Evolutionary conservation across 2,113 vertebrate species (phyloP).

Genomic region (Plecotus auritus): DNA sequence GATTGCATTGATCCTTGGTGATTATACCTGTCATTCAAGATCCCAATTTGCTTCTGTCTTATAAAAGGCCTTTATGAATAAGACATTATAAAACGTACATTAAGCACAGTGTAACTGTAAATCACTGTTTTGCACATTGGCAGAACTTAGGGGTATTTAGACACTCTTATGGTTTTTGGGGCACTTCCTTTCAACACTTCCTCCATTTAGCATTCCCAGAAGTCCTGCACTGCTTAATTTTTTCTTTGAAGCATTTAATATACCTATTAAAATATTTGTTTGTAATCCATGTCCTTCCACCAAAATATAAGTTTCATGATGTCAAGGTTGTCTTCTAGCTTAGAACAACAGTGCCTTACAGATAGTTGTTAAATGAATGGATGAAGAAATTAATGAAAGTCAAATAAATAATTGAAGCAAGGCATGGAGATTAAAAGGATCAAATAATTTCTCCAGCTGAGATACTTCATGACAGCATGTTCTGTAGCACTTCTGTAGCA

Average conservation of each 20-base stretch:
- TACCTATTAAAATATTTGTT: neutral
- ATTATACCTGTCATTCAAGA: neutral
- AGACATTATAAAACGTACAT: neutral
- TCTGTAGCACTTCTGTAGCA: too few species aligned
- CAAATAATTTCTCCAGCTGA: neutral
- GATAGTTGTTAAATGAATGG: neutral
- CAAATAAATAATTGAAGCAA: neutral
- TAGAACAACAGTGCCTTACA: neutral
- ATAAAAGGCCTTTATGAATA: neutral
- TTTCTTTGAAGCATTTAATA: neutral
- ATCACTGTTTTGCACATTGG: neutral
- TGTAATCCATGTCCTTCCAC: neutral
- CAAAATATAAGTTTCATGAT: neutral
- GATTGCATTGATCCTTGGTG: too few species aligned
- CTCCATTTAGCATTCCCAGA: neutral
- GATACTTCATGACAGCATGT: neutral
- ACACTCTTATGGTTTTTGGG: neutral
- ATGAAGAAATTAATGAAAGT: neutral
- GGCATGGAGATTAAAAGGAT: neutral
- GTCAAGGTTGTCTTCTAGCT: neutral
- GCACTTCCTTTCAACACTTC: too few species aligned
- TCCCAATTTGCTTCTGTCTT: neutral
- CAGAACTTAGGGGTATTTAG: neutral
- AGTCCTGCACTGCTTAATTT: neutral
- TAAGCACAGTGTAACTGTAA: neutral